A percentile compares a stretch with the other conserved stretches of the same genome.
These are phyloP conservation scores for Julus scanicus DNA, from an alignment of 2,888 invertebrate species.

Conservation along the genomic window DNA sequence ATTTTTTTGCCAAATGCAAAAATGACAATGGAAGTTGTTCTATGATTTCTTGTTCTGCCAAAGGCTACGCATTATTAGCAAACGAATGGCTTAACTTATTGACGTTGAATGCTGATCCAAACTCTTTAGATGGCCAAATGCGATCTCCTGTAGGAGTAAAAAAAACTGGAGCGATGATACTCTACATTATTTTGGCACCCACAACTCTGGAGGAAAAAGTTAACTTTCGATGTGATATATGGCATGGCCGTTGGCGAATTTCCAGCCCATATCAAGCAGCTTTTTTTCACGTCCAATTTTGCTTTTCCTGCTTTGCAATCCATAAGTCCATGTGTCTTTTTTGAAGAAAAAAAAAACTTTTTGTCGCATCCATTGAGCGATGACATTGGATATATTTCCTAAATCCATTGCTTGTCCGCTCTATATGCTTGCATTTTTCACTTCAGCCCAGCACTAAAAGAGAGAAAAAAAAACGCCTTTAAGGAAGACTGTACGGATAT, in stretches of 20 bases:
- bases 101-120: conserved; percentile 11
- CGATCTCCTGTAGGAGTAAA: background rate
- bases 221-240: conserved; percentile 11
- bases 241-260: background rate
- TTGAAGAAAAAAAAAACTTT: background rate
- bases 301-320: conserved; percentile 3
- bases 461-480: background rate
- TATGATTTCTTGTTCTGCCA: conserved; percentile 3
- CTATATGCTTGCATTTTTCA: conserved; percentile 19
- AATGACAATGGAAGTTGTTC: background rate
- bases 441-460: background rate
- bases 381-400: conserved; percentile 19
- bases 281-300: background rate
- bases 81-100: conserved; percentile 19
- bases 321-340: conserved; percentile 19
- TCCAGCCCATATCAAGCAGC: conserved; percentile 19
- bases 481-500: conserved; percentile 9
- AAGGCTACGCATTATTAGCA: background rate
- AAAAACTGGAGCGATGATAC: background rate
- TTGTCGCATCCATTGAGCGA: conserved; percentile 19
- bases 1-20: background rate
- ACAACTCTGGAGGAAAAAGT: background rate
- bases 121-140: background rate
- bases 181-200: background rate
- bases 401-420: conserved; percentile 19